A percentile compares a stretch with the other conserved stretches of the same genome.
These are phyloP conservation scores for Netelia melanura DNA, from an alignment of 2,888 invertebrate genomes.

Conservation along the genomic window DNA sequence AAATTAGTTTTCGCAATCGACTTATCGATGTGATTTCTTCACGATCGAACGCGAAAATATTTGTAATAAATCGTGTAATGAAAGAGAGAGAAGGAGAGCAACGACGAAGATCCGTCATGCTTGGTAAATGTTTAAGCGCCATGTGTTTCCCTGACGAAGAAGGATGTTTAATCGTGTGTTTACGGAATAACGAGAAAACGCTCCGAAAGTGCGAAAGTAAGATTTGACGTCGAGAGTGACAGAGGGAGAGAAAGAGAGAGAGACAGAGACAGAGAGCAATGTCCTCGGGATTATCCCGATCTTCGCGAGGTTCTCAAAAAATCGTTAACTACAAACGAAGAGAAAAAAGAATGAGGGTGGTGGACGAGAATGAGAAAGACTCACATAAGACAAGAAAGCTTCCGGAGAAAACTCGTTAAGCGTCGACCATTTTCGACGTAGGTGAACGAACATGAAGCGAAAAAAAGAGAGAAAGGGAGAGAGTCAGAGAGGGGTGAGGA, in stretches of 20 bases:
- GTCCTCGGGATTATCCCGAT: conserved; percentile 8
- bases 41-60: background rate
- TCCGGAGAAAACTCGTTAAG: conserved; percentile 51
- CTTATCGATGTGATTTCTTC: background rate
- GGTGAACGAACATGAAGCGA: conserved; percentile 19
- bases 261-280: background rate
- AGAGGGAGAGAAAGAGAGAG: background rate
- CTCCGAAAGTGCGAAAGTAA: background rate
- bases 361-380: too few relatives aligned
- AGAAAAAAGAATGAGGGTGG: background rate
- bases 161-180: background rate
- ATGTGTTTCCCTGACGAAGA: background rate
- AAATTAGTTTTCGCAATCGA: background rate
- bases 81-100: background rate
- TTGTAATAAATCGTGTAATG: background rate
- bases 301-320: conserved; percentile 35
- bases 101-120: background rate
- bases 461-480: background rate
- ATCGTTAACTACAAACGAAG: conserved; percentile 34
- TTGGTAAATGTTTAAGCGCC: background rate
- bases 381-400: conserved; percentile 26
- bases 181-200: too few relatives aligned
- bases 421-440: conserved; percentile 43
- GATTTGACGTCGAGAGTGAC: background rate
- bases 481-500: too few relatives aligned